A percentile compares a stretch with the other conserved stretches of the same genome.
Conservation (phyloP, 1,140 invertebrate species). For the Hyles euphorbiae region DNA sequence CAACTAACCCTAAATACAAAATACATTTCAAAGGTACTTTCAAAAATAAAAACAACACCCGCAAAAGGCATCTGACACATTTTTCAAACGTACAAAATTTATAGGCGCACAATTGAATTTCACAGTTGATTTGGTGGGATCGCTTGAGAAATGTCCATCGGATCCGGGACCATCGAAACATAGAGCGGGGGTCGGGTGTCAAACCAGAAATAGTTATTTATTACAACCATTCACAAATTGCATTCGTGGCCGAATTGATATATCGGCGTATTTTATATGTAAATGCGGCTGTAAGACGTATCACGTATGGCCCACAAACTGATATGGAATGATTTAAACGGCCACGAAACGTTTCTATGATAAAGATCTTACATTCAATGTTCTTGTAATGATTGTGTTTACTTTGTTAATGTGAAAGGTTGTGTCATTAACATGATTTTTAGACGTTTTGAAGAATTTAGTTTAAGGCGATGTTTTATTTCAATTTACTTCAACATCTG, state of each 20-base stretch:
- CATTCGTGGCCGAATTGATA: conserved; percentile 73
- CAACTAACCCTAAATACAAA: not conserved
- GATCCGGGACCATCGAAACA: conserved; percentile 64
- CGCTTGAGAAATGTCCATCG: conserved; percentile 60
- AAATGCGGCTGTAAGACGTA: conserved; percentile 65
- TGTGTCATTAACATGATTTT: too few relatives aligned
- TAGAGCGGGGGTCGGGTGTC: conserved; percentile 64
- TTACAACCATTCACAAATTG: conserved; percentile 72
- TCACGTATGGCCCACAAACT: conserved; percentile 66
- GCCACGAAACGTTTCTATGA: conserved; percentile 5
- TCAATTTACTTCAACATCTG: too few relatives aligned
- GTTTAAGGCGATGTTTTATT: too few relatives aligned
- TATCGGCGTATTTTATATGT: conserved; percentile 74
- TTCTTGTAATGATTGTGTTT: too few relatives aligned
- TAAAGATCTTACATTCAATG: not conserved
- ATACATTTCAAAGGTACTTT: not conserved
- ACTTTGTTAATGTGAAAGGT: too few relatives aligned
- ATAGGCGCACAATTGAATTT: conserved; percentile 71
- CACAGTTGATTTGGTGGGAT: conserved; percentile 66
- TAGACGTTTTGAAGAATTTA: too few relatives aligned
- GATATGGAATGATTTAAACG: conserved; percentile 60
- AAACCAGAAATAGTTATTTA: conserved; percentile 74
- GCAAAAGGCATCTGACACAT: conserved; percentile 42
- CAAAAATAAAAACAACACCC: conserved; percentile 17
- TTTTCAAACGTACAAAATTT: conserved; percentile 64